Conservation (phyloP, 2,113 vertebrate species). For the Lynx canadensis region DNA sequence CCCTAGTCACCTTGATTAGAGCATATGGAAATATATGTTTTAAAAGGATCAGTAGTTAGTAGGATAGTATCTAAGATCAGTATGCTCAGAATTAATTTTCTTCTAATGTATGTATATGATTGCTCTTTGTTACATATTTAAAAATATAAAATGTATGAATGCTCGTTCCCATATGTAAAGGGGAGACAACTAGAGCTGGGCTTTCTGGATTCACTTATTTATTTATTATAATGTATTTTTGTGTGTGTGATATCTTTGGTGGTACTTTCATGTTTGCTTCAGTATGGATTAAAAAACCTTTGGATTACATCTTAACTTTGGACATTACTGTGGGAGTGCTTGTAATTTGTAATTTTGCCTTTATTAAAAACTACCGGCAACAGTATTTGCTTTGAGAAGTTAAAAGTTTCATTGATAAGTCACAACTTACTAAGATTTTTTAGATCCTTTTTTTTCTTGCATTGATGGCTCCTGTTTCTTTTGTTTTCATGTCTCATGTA, state of each 20-base stretch:
- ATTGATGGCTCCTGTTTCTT: background rate
- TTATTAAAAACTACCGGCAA: background rate
- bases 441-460: background rate
- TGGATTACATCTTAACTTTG: background rate
- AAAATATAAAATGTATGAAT: background rate
- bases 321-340: background rate
- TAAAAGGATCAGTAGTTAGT: background rate
- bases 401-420: background rate
- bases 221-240: background rate
- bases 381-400: background rate
- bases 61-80: background rate
- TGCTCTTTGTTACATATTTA: background rate
- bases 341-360: background rate
- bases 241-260: background rate
- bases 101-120: background rate
- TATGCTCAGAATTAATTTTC: background rate
- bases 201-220: background rate
- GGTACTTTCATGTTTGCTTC: background rate
- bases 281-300: background rate
- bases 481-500: background rate
- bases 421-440: background rate
- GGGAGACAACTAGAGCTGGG: background rate
- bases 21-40: background rate
- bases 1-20: background rate
- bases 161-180: background rate